Conservation (phyloP, 1,140 invertebrate genomes). For the Lucilia sericata region DNA sequence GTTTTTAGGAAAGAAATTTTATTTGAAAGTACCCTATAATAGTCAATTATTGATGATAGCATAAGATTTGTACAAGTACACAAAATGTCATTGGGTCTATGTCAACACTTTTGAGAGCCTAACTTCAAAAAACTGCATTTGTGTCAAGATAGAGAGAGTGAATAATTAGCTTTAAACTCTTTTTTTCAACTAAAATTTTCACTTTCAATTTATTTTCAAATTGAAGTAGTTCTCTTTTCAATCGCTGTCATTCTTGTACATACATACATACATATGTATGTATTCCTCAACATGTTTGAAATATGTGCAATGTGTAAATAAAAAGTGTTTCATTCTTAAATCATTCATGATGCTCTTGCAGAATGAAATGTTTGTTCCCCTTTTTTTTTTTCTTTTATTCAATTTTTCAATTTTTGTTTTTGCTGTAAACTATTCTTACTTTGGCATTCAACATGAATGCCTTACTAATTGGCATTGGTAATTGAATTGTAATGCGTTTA, state of each 20-base stretch:
- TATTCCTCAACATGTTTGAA: too few relatives aligned
- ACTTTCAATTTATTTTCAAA: too few relatives aligned
- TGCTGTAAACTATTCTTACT: slow-evolving; percentile 15
- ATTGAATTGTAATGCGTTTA: slow-evolving; percentile 56
- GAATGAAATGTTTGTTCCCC: not conserved
- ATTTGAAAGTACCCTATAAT: not conserved
- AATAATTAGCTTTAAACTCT: too few relatives aligned
- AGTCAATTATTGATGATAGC: not conserved
- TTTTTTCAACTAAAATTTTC: too few relatives aligned
- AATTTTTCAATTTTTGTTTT: too few relatives aligned
- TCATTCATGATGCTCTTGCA: not conserved
- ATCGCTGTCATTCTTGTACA: not conserved
- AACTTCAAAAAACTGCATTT: too few relatives aligned
- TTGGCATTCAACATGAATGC: slow-evolving; percentile 44
- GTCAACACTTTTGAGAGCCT: too few relatives aligned
- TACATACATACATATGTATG: too few relatives aligned
- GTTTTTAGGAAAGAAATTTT: not conserved
- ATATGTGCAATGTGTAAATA: not conserved
- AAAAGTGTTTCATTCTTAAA: not conserved
- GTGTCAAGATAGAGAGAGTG: too few relatives aligned
- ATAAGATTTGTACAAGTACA: too few relatives aligned
- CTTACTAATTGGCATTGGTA: slow-evolving; percentile 65
- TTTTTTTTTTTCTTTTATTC: not conserved
- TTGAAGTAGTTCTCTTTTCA: too few relatives aligned
- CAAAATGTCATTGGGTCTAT: too few relatives aligned